Conservation (phyloP, 2,888 invertebrate species). For the Zhuqinia jingwanae region DNA sequence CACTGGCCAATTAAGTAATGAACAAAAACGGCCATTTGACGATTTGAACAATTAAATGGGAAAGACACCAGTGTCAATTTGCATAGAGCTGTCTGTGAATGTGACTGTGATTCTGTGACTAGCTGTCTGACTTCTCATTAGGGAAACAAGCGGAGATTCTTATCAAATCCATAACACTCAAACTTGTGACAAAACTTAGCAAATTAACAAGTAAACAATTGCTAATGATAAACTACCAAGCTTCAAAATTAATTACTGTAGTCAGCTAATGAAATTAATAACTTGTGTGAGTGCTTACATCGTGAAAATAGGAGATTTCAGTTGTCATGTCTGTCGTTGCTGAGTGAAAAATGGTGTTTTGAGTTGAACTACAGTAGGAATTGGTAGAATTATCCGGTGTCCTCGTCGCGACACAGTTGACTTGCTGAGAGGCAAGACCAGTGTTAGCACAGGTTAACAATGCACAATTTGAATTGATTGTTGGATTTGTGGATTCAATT, state of each 20-base stretch:
- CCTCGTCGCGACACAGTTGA: too few species aligned
- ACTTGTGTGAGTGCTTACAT: too few species aligned
- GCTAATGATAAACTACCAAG: too few species aligned
- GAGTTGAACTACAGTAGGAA: background rate
- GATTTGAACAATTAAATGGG: slow-evolving; percentile 42
- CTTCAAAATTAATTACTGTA: too few species aligned
- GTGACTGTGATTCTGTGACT: too few species aligned
- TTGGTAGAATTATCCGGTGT: too few species aligned
- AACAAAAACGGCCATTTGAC: slow-evolving; percentile 55
- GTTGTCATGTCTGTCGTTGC: slow-evolving; percentile 75
- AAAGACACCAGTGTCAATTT: slow-evolving; percentile 44
- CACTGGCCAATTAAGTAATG: slow-evolving; percentile 67
- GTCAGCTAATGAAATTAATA: too few species aligned
- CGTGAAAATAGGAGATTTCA: slow-evolving; percentile 79
- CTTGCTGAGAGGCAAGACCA: slow-evolving; percentile 59
- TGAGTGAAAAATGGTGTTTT: slow-evolving; percentile 21
- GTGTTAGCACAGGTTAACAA: slow-evolving; percentile 69
- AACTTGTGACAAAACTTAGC: slow-evolving; percentile 2
- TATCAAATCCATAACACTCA: too few species aligned
- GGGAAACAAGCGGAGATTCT: slow-evolving; percentile 8
- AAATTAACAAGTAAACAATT: background rate
- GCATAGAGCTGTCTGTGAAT: too few species aligned
- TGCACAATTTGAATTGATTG: slow-evolving; percentile 17
- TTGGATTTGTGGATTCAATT: slow-evolving; percentile 29
- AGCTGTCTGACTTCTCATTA: slow-evolving; percentile 32